Percentiles rank a stretch among this genome's conserved stretches.
phyloP scores from a whole-genome alignment of 2,888 invertebrate species.

The Philereme transversata region DNA sequence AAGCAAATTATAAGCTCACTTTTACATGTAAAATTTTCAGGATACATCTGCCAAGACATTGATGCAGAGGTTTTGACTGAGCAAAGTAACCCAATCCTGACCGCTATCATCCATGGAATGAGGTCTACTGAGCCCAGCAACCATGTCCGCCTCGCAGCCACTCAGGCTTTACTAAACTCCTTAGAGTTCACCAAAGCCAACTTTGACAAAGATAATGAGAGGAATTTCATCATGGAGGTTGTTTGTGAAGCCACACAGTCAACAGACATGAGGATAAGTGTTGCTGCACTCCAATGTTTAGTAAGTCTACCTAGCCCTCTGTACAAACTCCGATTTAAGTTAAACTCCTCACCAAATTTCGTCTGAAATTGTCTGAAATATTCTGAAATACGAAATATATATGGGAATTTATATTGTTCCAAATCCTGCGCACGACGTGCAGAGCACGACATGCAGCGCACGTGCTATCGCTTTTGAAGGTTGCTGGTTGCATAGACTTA shows the following conservation, averaged over 20 bases:
- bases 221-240: conserved; percentile 99
- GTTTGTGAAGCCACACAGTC: conserved; percentile 99
- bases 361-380: too few relatives aligned
- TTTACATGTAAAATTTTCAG: conserved; percentile 47
- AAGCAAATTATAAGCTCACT: too few relatives aligned
- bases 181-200: conserved; percentile 99
- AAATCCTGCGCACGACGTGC: too few relatives aligned
- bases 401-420: too few relatives aligned
- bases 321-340: too few relatives aligned
- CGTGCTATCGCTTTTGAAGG: too few relatives aligned
- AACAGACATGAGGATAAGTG: conserved; percentile 94
- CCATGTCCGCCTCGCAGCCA: conserved; percentile 97
- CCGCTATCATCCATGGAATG: conserved; percentile 99
- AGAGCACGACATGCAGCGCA: too few relatives aligned
- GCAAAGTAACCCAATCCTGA: conserved; percentile 98
- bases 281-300: conserved; percentile 98
- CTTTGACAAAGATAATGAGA: conserved; percentile 98
- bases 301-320: conserved; percentile 74
- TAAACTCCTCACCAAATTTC: too few relatives aligned
- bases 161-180: conserved; percentile 97
- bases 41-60: conserved; percentile 99
- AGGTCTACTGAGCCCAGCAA: conserved; percentile 95
- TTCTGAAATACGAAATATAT: too few relatives aligned
- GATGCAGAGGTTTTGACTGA: conserved; percentile 95
- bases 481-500: too few relatives aligned